Evolutionary conservation across 2,888 invertebrate species (phyloP).

Genomic region (Synergus gifuensis): DNA sequence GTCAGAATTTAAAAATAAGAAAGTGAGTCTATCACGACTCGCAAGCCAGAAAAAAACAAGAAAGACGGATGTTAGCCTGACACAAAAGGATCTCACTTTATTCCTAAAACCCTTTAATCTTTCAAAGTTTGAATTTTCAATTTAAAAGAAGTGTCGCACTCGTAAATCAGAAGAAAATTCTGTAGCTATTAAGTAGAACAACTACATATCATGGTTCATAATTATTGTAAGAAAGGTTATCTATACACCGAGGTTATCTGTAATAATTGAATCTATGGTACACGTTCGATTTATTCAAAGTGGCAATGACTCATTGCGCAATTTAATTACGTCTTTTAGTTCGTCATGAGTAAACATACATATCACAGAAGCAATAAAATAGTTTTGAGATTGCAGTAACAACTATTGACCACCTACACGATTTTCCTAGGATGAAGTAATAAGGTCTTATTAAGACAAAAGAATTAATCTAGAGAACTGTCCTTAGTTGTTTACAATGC

Average conservation of each 20-base stretch:
- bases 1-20: background rate
- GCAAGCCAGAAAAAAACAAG: no score
- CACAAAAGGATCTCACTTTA: background rate
- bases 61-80: background rate
- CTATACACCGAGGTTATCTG: background rate
- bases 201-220: background rate
- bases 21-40: background rate
- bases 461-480: conserved; percentile 7
- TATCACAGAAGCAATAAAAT: background rate
- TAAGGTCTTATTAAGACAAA: conserved; percentile 20
- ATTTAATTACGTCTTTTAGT: background rate
- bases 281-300: background rate
- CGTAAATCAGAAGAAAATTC: background rate
- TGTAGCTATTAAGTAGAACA: background rate
- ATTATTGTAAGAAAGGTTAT: background rate
- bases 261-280: background rate
- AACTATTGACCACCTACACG: background rate
- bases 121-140: background rate
- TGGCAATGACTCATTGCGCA: conserved; percentile 3
- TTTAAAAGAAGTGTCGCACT: background rate
- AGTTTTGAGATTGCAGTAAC: background rate
- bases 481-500: conserved; percentile 4
- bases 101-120: background rate
- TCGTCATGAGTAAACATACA: conserved; percentile 8
- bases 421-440: conserved; percentile 6